phyloP scores from a whole-genome alignment of 2,797 vertebrate genomes.

The Amblyraja radiata region DNA sequence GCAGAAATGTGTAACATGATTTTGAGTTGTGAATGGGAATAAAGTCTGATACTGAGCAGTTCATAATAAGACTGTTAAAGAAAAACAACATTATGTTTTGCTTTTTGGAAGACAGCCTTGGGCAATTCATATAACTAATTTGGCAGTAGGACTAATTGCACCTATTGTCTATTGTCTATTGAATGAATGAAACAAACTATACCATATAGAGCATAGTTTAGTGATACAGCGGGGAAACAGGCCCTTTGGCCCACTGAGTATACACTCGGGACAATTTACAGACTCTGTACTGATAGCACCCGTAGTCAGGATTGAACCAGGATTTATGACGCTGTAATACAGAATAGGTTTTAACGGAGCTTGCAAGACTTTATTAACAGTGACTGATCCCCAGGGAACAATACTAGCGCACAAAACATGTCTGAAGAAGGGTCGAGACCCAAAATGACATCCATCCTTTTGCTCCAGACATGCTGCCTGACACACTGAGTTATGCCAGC shows the following conservation, averaged over 20 bases:
- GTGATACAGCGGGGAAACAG: no score
- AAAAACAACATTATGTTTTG: background rate
- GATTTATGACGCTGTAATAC: no score
- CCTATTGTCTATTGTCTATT: no score
- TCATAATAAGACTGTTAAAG: background rate
- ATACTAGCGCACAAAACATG: no score
- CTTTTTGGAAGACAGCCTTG: background rate
- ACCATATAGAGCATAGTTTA: background rate
- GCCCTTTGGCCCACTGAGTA: no score
- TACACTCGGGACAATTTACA: no score
- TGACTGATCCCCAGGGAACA: background rate
- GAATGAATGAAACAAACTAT: background rate
- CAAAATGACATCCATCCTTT: no score
- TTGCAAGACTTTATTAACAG: background rate
- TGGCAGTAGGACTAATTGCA: background rate
- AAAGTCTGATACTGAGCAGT: background rate
- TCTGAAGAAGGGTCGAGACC: no score
- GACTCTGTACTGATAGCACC: no score
- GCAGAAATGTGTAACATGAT: background rate
- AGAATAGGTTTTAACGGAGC: background rate
- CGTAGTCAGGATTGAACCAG: no score
- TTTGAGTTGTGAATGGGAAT: background rate
- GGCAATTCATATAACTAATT: background rate
- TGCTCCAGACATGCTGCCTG: no score
- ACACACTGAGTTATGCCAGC: no score